Evolutionary conservation across 2,113 vertebrate species (phyloP), one percentile per base, ranked within the genome.

Genomic region (Neolamprologus sp.): DNA sequence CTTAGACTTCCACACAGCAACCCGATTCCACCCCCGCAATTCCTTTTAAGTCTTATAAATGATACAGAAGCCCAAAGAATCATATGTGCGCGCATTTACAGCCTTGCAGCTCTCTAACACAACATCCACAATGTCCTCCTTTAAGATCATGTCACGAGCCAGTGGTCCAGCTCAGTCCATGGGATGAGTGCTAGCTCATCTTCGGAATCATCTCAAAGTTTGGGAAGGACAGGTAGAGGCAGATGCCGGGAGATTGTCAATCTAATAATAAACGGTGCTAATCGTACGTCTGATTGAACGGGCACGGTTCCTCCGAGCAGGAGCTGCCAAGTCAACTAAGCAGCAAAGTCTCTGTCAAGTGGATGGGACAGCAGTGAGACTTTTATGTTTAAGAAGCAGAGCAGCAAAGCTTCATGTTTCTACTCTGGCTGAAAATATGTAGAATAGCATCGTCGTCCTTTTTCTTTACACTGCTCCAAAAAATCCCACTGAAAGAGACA

Each of bases 61-160:
- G 87, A 86, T 90, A 86, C 88, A 82, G 87, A 75, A 86, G 88
- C 87, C 90, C 91, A 90, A 86, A 86, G 82, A 86, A 65, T 26
- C 40, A 83, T 42, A 73, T 26, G 19, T 28, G 58, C 63, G 49
- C 33, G 63, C 79, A 53, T 71, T 57, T 26, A 63, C 35, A 85
- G n/a, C 87, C 53, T 63, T 58, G 65, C 88, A 81, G 26, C 63
- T 16, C 68, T 55, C 51, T 47, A 83, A 31, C 71, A 58, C 60
- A 75, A 10, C 86, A 85, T 92, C 83, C 73, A 89, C 78, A 87
- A 87, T 68, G 79, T 91, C 83, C 81, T 85, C 88, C 51, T 14
- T 23, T 31, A 16, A 40, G 57, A 40, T 57, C 82, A 37, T 57
- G 57, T 68, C 80, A 90, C 26, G 26, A 60, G 45, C 65, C 26